Base-by-base conservation (phyloP, 2,888 invertebrate genomes). In the Chalcis sispes region DNA sequence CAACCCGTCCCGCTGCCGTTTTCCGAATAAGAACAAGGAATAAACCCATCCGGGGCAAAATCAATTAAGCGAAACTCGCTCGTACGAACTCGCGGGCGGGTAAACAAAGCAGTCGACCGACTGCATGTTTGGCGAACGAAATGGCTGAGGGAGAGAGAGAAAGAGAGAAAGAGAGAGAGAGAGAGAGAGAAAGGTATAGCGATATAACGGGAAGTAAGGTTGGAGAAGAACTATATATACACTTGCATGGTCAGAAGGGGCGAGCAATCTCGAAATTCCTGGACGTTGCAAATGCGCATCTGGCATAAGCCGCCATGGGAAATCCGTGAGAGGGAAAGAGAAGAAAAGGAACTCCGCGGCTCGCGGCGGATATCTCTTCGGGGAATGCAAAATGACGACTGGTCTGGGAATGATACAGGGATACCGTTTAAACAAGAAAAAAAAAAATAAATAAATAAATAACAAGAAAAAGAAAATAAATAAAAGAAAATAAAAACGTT, bases 301-400 rank as follows among this genome's bases (percentile, higher is more conserved):
- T 23, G 58, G 77, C 64, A 64, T 59, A 65, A 62, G 69, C 65
- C 65, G 67, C 2, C 50, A 20, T 50, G 75, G 78, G 78, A 78
- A 75, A 75, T 75, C 50, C 74, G 46, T 42, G 58, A 23, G 36
- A 62, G 62, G 25, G 67, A 2, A 20, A 20, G 52, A 50, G 50
- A 15, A 2, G 18, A 32, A 15, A 27, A 8, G n/a, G n/a, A n/a
- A n/a, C n/a, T n/a, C n/a, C n/a, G n/a, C n/a, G n/a, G n/a, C 5
- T 58, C 10, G 20, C 5, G n/a, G 7, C 23, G 40, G 36, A n/a
- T n/a, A n/a, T 40, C 65, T 62, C 72, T 64, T 36, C 42, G 69
- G 77, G 73, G 61, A 77, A 73, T 70, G 77, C 65, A 40, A 73
- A 73, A 73, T 77, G 77, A 77, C 70, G 73, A 65, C 64, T 54